These are phyloP conservation scores for Beris chalybata DNA, from an alignment of 2,888 invertebrate genomes.

Conservation along the genomic window DNA sequence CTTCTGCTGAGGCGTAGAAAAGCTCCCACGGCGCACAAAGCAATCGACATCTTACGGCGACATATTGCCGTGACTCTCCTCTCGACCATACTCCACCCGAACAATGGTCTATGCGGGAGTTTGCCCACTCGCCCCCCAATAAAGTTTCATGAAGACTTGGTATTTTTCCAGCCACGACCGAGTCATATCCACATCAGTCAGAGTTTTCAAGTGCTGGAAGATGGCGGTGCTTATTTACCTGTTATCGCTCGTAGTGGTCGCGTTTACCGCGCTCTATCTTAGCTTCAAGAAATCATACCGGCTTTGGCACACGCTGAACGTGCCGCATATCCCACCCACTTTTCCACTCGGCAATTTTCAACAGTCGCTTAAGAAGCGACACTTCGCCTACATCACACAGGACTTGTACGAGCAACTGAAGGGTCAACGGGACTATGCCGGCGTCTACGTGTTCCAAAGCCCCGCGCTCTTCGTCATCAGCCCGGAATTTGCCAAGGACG, in stretches of 20 bases:
- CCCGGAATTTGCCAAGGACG: conserved; percentile 37
- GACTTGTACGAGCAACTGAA: conserved; percentile 37
- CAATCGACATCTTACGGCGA: no score
- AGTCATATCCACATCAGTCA: conserved; percentile 10
- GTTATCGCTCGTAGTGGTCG: conserved; percentile 1
- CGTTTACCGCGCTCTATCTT: conserved; percentile 14
- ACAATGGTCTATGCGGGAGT: no score
- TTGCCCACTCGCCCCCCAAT: no score
- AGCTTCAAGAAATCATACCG: conserved; percentile 22
- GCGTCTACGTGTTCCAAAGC: conserved; percentile 35
- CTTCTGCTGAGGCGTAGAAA: no score
- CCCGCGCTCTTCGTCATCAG: conserved; percentile 34
- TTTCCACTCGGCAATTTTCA: conserved; percentile 39
- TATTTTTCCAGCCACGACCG: no score
- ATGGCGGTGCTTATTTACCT: conserved; percentile 25
- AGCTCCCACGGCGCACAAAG: no score
- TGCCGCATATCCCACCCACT: conserved; percentile 36
- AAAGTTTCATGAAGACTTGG: no score
- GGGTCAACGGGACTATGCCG: conserved; percentile 33
- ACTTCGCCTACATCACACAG: conserved; percentile 25
- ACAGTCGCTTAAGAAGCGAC: conserved; percentile 15
- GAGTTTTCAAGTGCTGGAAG: neutral
- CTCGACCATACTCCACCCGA: no score
- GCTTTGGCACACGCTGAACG: conserved; percentile 23
- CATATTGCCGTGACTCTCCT: no score